Evolutionary conservation across 1,140 invertebrate genomes (phyloP).

Genomic region (Cyclina sinensis): DNA sequence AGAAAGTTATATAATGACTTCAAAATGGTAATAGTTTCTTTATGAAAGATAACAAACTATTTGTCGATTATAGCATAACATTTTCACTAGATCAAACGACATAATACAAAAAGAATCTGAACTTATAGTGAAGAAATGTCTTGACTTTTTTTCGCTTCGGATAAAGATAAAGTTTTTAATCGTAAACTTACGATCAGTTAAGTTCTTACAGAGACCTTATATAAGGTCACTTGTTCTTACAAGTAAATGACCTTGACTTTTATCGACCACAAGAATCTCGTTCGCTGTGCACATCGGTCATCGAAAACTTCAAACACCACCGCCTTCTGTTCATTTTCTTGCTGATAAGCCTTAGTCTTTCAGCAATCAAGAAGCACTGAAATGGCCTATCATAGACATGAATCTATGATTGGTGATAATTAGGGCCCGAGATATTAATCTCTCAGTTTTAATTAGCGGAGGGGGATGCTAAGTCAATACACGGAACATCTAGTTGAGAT

Average conservation of each 20-base stretch:
- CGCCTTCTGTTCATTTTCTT: not conserved
- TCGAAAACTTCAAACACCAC: not conserved
- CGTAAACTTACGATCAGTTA: too few relatives aligned
- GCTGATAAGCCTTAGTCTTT: slow-evolving; percentile 45
- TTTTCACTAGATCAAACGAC: too few relatives aligned
- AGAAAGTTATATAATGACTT: too few relatives aligned
- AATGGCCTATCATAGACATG: slow-evolving; percentile 31
- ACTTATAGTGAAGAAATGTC: too few relatives aligned
- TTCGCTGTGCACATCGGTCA: not conserved
- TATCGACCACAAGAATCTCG: not conserved
- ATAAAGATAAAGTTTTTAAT: too few relatives aligned
- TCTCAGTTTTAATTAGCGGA: slow-evolving; percentile 54
- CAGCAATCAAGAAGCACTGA: slow-evolving; percentile 7
- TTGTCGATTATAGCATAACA: too few relatives aligned
- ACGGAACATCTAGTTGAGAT: slow-evolving; percentile 23
- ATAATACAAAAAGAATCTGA: too few relatives aligned
- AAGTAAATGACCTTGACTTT: not conserved
- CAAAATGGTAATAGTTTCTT: too few relatives aligned
- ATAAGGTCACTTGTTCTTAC: too few relatives aligned
- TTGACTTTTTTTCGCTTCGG: too few relatives aligned
- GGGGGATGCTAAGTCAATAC: slow-evolving; percentile 43
- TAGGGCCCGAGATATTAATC: slow-evolving; percentile 20
- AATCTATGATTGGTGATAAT: slow-evolving; percentile 57
- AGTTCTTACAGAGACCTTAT: too few relatives aligned
- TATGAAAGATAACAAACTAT: too few relatives aligned